Evolutionary conservation across 2,888 invertebrate genomes (phyloP).

Genomic region (Agrochola macilenta): DNA sequence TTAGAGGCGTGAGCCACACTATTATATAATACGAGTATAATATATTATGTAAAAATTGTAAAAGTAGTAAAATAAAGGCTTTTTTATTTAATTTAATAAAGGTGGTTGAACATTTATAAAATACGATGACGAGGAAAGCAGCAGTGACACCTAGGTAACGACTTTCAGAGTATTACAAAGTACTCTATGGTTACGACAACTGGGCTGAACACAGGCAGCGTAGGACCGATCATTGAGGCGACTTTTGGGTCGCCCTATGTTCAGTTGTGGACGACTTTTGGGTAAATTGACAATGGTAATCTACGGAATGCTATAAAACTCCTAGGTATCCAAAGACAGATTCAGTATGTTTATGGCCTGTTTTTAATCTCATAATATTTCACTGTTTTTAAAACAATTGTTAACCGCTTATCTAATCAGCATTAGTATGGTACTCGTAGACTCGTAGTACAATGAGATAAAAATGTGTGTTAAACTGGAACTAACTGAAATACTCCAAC

Average conservation of each 20-base stretch:
- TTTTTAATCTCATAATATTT: constrained; percentile 10
- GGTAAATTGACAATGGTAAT: neutral
- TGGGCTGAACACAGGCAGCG: neutral
- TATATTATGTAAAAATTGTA: too few species aligned
- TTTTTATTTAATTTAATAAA: too few species aligned
- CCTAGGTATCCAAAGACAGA: neutral
- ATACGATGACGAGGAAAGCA: neutral
- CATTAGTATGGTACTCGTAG: constrained; percentile 24
- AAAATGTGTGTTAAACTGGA: constrained; percentile 16
- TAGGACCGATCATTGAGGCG: neutral
- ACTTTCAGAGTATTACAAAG: neutral
- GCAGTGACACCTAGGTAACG: neutral
- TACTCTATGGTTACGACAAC: neutral
- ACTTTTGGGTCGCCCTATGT: neutral
- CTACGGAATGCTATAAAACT: too few species aligned
- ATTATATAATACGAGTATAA: too few species aligned
- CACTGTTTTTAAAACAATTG: constrained; percentile 22
- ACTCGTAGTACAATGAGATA: constrained; percentile 24
- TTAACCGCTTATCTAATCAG: constrained; percentile 48
- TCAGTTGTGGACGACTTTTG: too few species aligned
- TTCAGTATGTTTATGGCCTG: neutral
- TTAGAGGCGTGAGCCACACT: too few species aligned
- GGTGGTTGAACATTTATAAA: neutral
- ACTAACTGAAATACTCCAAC: neutral
- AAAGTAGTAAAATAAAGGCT: too few species aligned